Evolutionary conservation across 2,113 vertebrate genomes (phyloP).

Genomic region (Hoplias malabaricus): DNA sequence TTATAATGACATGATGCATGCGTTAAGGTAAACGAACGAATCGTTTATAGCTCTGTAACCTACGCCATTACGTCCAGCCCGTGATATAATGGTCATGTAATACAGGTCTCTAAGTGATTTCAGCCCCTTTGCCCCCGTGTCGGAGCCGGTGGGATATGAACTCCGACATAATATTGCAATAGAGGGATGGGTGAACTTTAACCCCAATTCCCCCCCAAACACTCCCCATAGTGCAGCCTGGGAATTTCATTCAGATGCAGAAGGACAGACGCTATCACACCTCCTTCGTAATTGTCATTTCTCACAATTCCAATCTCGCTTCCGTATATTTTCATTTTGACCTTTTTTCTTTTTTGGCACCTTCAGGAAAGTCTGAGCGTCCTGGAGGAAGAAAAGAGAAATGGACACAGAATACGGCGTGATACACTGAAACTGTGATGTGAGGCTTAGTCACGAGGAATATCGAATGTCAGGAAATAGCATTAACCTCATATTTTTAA

Average conservation of each 20-base stretch:
- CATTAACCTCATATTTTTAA: no score
- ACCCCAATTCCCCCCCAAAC: constrained; percentile 24
- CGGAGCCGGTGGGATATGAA: constrained; percentile 43
- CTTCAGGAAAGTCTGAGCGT: constrained; percentile 3
- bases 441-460: no score
- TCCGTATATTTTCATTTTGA: constrained; percentile 33
- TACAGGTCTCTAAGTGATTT: constrained; percentile 41
- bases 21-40: constrained; percentile 2
- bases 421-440: no score
- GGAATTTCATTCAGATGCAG: constrained; percentile 44
- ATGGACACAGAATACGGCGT: constrained; percentile 6
- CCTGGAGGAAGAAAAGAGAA: constrained; percentile 26
- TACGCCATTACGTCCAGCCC: constrained; percentile 28
- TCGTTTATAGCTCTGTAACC: constrained; percentile 15
- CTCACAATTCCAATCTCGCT: constrained; percentile 42
- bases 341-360: constrained; percentile 37
- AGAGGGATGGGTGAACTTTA: constrained; percentile 43
- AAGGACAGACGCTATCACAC: constrained; percentile 31
- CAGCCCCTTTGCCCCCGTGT: constrained; percentile 5
- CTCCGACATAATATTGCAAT: constrained; percentile 42
- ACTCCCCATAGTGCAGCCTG: constrained; percentile 15
- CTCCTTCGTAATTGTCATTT: constrained; percentile 31
- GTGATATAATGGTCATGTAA: constrained; percentile 40
- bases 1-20: constrained; percentile 24
- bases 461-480: no score